These are phyloP conservation scores for Drosophila prostipennis DNA, from an alignment of 2,888 invertebrate species.

Conservation along the genomic window DNA sequence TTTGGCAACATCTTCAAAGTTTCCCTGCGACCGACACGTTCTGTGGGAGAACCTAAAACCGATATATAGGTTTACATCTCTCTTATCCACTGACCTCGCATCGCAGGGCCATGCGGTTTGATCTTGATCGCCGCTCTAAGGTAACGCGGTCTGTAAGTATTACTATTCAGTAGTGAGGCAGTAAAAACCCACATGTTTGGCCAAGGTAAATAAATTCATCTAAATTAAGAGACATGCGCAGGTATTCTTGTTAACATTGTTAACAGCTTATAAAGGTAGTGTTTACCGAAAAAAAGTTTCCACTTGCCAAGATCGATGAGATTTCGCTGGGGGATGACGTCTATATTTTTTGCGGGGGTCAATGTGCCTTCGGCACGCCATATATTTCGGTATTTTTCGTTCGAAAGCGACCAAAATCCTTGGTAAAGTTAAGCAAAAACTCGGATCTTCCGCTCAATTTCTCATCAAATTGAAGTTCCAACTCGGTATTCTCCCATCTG, in stretches of 20 bases:
- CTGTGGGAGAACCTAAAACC: too few species aligned
- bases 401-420: not conserved
- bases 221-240: constrained; percentile 8
- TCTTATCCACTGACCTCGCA: constrained; percentile 58
- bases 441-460: too few species aligned
- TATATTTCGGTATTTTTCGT: not conserved
- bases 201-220: constrained; percentile 29
- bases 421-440: too few species aligned
- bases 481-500: too few species aligned
- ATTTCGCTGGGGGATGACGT: constrained; percentile 13
- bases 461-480: too few species aligned
- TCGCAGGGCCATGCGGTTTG: constrained; percentile 50
- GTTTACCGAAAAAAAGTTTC: not conserved
- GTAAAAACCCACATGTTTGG: constrained; percentile 8
- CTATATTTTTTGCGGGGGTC: not conserved
- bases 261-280: not conserved
- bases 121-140: constrained; percentile 40
- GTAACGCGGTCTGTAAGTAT: constrained; percentile 38
- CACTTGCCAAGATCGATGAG: not conserved
- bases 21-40: not conserved
- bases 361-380: constrained; percentile 17
- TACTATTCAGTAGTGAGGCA: not conserved
- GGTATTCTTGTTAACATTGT: constrained; percentile 11
- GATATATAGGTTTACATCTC: constrained; percentile 12
- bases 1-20: not conserved